Conservation (phyloP, 2,797 vertebrate species). For the Botia kubotai region DNA sequence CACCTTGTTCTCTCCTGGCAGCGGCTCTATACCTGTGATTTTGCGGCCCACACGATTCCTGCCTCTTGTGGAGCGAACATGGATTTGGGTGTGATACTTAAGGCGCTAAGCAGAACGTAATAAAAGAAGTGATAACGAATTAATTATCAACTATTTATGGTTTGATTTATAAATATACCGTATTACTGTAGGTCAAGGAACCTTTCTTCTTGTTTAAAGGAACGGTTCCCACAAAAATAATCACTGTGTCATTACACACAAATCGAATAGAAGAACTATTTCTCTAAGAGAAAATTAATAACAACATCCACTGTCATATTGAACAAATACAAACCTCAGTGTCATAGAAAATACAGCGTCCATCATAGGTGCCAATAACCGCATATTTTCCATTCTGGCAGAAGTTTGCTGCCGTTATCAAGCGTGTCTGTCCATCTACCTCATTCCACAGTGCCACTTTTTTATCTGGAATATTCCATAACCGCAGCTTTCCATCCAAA, state of each 20-base stretch:
- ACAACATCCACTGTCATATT: not conserved
- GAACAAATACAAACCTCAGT: conserved; percentile 86
- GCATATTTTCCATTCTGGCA: conserved; percentile 99
- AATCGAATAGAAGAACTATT: not conserved
- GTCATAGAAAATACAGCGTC: conserved; percentile 98
- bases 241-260: not conserved
- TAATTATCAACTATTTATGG: not conserved
- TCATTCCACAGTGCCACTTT: conserved; percentile 99
- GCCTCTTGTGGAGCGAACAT: conserved; percentile 96
- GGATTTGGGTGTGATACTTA: conserved; percentile 98
- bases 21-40: conserved; percentile 97
- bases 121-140: not conserved
- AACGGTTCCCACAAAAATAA: not conserved
- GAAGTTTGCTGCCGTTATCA: conserved; percentile 98
- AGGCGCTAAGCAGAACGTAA: conserved; percentile 80
- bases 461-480: conserved; percentile 99
- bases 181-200: not conserved
- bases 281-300: not conserved
- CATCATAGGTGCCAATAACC: conserved; percentile 96
- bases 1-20: conserved; percentile 99
- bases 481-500: conserved; percentile 93
- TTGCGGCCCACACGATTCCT: conserved; percentile 98
- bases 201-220: not conserved
- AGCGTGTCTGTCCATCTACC: conserved; percentile 95
- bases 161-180: not conserved